Conservation (phyloP, 2,797 vertebrate species). For the Lagocephalus sceleratus region DNA sequence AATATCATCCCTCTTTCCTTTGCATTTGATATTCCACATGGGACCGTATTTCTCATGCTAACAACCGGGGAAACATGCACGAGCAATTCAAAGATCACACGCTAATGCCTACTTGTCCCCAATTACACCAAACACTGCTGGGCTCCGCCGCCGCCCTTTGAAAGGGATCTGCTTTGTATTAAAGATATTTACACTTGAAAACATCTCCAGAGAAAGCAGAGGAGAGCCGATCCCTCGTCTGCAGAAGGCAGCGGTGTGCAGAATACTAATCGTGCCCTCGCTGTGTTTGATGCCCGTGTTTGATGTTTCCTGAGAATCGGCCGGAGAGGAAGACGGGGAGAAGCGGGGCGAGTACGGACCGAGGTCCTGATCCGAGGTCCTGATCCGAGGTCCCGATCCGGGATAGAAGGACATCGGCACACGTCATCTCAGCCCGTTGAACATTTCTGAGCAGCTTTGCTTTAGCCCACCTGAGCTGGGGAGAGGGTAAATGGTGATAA, state of each 20-base stretch:
- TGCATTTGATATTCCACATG: slow-evolving; percentile 69
- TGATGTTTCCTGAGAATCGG: slow-evolving; percentile 72
- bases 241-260: slow-evolving; percentile 69
- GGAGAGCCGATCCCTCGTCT: slow-evolving; percentile 62
- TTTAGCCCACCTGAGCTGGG: slow-evolving; percentile 61
- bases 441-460: slow-evolving; percentile 52
- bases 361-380: no score
- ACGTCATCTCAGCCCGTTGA: slow-evolving; percentile 65
- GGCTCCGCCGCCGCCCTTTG: slow-evolving; percentile 68
- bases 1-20: slow-evolving; percentile 63
- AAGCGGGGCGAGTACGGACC: slow-evolving; percentile 27
- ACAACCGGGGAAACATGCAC: slow-evolving; percentile 70
- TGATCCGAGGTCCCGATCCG: no score
- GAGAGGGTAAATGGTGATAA: no score
- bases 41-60: slow-evolving; percentile 71
- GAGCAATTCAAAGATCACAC: slow-evolving; percentile 75
- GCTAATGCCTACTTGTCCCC: slow-evolving; percentile 76
- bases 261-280: slow-evolving; percentile 73
- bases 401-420: slow-evolving; percentile 56
- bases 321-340: slow-evolving; percentile 46
- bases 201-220: slow-evolving; percentile 64
- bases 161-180: slow-evolving; percentile 74
- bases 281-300: slow-evolving; percentile 68
- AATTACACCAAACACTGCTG: slow-evolving; percentile 74
- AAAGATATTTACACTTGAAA: slow-evolving; percentile 77